These are phyloP conservation scores for Calycopis cecrops DNA, from an alignment of 1,140 invertebrate genomes.

Conservation along the genomic window DNA sequence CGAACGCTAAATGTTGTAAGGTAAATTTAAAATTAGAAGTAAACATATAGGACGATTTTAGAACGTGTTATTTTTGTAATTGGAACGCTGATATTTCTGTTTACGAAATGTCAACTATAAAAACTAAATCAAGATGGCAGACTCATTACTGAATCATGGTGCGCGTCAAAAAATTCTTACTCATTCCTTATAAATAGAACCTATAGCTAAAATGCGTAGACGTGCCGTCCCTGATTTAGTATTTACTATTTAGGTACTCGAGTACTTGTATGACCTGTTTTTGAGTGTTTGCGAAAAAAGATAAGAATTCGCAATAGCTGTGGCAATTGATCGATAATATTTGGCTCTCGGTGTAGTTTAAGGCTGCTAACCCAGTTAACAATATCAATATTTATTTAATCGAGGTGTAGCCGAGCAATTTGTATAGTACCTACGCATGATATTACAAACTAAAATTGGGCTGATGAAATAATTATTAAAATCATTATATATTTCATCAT, in stretches of 20 bases:
- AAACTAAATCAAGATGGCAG: slow-evolving; percentile 53
- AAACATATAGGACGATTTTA: slow-evolving; percentile 1
- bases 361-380: slow-evolving; percentile 66
- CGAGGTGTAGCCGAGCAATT: slow-evolving; percentile 50
- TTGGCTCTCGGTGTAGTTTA: slow-evolving; percentile 53
- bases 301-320: slow-evolving; percentile 68
- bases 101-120: slow-evolving; percentile 52
- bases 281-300: slow-evolving; percentile 55
- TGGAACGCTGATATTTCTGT: slow-evolving; percentile 1
- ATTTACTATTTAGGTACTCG: slow-evolving; percentile 29
- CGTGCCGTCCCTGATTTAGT: slow-evolving; percentile 28
- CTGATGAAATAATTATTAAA: neutral
- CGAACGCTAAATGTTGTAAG: slow-evolving; percentile 10
- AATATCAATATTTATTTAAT: slow-evolving; percentile 68
- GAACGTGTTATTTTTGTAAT: slow-evolving; percentile 2
- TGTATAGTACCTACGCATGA: slow-evolving; percentile 12
- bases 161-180: slow-evolving; percentile 47
- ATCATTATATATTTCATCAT: no score
- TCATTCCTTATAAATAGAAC: slow-evolving; percentile 43
- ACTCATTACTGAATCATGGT: slow-evolving; percentile 55
- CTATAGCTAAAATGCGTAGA: slow-evolving; percentile 40
- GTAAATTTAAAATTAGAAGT: neutral
- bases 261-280: slow-evolving; percentile 62
- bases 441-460: slow-evolving; percentile 7
- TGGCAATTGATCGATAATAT: slow-evolving; percentile 59